Evolutionary conservation across 2,888 invertebrate genomes (phyloP), one percentile per base, ranked within the genome.

Genomic region (Caenorhabditis sp.): DNA sequence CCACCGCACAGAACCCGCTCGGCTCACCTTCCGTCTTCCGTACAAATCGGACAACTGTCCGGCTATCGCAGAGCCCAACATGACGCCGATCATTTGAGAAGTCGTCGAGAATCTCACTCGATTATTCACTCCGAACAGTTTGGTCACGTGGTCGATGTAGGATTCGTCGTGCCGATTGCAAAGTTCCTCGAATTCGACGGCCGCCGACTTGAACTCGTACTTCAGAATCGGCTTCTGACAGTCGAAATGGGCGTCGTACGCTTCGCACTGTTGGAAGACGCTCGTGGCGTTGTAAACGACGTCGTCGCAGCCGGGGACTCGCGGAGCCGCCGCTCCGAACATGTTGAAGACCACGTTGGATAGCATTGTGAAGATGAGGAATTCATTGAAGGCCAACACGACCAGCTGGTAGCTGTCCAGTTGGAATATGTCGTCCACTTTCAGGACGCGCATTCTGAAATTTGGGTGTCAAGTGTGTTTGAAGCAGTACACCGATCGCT

Each of bases 321-420:
- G 39, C 1, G 84, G 81, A 15, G 75, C 79, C 3, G 84, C 81
- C 2, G 78, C 79, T 0, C 80, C 84, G 41, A 80, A 84, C 50
- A 84, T 80, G 45, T 84, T 84, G 76, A 81, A 84, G 0, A 81
- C 84, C 62, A 80, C 75, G 61, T 82, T 84, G 8, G 81, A 81
- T 8, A 84, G 72, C 79, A 83, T 80, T n/a, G 81, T 83, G 72
- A 80, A 84, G n/a, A 84, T 83, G 4, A 81, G 46, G 30, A 83
- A 72, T 27, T 82, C 78, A 77, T 84, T 83, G 71, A 81, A 84
- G n/a, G 65, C 20, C 2, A 82, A 71, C 0, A 84, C 78, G 1
- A 80, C 52, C 0, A 84, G 45, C 55, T 84, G 84, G 52, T 81
- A 84, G 4, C 35, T 13, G 56, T 84, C 84, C 3, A 84, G 53